These are phyloP conservation scores for Stenoptilia bipunctidactyla DNA, from an alignment of 2,888 invertebrate species.

Conservation along the genomic window DNA sequence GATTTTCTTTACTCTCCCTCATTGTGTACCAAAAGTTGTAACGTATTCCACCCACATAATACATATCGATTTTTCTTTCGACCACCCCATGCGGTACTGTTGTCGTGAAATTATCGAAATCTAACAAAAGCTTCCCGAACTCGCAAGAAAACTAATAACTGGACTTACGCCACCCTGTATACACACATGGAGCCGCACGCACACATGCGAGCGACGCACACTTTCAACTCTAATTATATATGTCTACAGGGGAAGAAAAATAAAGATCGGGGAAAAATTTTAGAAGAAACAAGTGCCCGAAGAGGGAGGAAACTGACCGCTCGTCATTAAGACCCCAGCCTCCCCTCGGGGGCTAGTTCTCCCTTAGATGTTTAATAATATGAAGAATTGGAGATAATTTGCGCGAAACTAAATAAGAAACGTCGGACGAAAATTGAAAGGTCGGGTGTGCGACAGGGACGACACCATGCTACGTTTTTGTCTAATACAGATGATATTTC, in stretches of 20 bases:
- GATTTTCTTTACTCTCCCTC: slow-evolving; percentile 1
- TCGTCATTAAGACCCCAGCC: slow-evolving; percentile 56
- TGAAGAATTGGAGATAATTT: slow-evolving; percentile 73
- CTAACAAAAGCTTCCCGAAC: slow-evolving; percentile 65
- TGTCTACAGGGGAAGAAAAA: slow-evolving; percentile 50
- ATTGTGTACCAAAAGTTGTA: neutral
- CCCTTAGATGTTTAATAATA: slow-evolving; percentile 70
- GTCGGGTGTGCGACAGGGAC: slow-evolving; percentile 26
- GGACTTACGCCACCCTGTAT: slow-evolving; percentile 41
- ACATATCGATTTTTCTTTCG: slow-evolving; percentile 23
- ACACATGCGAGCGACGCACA: slow-evolving; percentile 18
- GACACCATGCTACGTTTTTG: slow-evolving; percentile 17
- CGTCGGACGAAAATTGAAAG: slow-evolving; percentile 68
- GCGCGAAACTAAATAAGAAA: slow-evolving; percentile 72
- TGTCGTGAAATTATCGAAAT: slow-evolving; percentile 71
- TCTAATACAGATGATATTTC: slow-evolving; percentile 18
- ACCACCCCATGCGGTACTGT: slow-evolving; percentile 22
- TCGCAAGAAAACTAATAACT: slow-evolving; percentile 70
- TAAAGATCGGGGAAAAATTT: slow-evolving; percentile 72
- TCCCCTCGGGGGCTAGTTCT: slow-evolving; percentile 41
- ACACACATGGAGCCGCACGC: slow-evolving; percentile 22
- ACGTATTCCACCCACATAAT: slow-evolving; percentile 22
- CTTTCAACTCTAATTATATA: slow-evolving; percentile 58
- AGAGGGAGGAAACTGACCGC: slow-evolving; percentile 53
- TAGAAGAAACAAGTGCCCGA: slow-evolving; percentile 67